Evolutionary conservation across 2,888 invertebrate species (phyloP).

Genomic region (Brachycybe producta): DNA sequence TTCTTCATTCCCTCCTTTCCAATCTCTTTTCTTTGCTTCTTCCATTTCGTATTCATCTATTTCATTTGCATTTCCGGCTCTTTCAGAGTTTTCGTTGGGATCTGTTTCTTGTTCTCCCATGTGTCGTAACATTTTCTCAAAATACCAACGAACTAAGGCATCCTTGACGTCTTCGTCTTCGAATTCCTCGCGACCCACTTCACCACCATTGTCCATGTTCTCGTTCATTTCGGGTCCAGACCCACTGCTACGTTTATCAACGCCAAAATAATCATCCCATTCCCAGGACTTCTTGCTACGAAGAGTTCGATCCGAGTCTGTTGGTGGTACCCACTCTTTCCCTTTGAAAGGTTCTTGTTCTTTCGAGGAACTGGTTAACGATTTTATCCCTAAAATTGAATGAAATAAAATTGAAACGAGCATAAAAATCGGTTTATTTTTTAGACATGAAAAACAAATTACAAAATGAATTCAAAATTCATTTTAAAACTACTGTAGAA

Average conservation of each 20-base stretch:
- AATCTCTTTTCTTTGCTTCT: not conserved
- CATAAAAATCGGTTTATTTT: no score
- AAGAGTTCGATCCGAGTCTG: constrained; percentile 11
- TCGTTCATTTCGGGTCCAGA: not conserved
- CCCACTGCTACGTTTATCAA: constrained; percentile 12
- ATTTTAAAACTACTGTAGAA: no score
- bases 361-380: no score
- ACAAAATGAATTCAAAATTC: no score
- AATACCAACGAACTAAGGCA: constrained; percentile 12
- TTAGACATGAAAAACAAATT: no score
- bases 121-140: constrained; percentile 6
- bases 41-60: not conserved
- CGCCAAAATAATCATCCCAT: constrained; percentile 16
- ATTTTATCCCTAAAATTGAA: no score
- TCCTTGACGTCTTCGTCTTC: constrained; percentile 1
- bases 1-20: not conserved
- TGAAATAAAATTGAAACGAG: no score
- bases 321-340: constrained; percentile 11
- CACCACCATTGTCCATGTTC: not conserved
- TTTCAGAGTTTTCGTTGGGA: constrained; percentile 2
- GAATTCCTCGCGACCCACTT: not conserved
- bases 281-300: constrained; percentile 17
- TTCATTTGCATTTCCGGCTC: not conserved
- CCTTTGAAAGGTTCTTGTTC: constrained; percentile 6
- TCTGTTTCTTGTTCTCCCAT: not conserved